Base-by-base conservation (phyloP, 2,888 invertebrate genomes). In the Imbricaverruca yamaguchii region DNA sequence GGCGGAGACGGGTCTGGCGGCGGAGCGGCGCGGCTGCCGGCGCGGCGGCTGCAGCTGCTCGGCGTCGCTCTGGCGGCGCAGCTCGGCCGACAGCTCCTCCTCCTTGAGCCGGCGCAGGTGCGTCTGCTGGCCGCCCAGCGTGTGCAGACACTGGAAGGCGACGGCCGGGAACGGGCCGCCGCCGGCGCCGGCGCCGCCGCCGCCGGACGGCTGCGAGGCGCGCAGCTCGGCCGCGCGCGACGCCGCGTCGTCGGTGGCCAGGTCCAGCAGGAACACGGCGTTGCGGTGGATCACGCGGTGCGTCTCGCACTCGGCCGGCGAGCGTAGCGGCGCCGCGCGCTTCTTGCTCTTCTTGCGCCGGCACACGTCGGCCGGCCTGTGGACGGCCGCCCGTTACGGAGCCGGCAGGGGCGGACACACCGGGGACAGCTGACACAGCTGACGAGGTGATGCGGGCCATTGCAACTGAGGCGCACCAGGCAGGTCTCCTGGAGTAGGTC, bases 241-340 rank as follows among this genome's bases (percentile, higher is more conserved):
- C 3, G 89, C 80, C 8, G 84, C 85, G 0, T 91, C 90, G 8
- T 92, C 91, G 83, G 95, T 94, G 0, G 94, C 94, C 81, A 98
- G 87, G 86, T 97, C 97, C 82, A 98, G 89, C 18, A 98, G 88
- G 87, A 98, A 98, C 87, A 96, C 91, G 0, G 98, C 97, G 87
- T 98, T 98, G 86, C 96, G 96, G 85, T 93, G 93, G 91, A 98
- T 94, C 10, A 93, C 91, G 80, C 92, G 88, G 86, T 95, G 90
- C 83, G 89, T 88, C 81, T 90, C 89, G 86, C 88, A 86, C 83
- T 89, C 83, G 13, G 83, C 82, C 7, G 82, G 80, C 67, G 84
- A 83, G 13, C 84, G 84, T 15, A 84, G 81, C 56, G 83, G 53
- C 59, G 83, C 83, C 56, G 74, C 8, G 8, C 74, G 74, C 39